Conservation (phyloP, 2,113 vertebrate species). For the Thinocorus orbignyianus region DNA sequence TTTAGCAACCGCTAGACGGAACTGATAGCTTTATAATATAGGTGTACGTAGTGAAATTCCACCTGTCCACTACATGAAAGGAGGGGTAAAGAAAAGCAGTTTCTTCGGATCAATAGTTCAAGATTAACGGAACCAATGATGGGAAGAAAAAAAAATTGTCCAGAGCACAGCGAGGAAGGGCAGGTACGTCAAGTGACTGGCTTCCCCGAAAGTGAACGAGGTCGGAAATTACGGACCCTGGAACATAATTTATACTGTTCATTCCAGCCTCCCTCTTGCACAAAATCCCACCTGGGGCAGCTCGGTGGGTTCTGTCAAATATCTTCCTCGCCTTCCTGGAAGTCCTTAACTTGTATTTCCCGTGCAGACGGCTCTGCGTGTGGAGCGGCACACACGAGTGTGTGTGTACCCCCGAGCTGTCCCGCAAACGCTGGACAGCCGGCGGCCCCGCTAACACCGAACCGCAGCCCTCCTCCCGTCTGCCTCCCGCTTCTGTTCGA, state of each 20-base stretch:
- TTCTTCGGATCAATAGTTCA: background rate
- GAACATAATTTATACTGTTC: background rate
- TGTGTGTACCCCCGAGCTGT: background rate
- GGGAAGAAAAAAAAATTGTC: background rate
- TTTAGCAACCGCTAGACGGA: background rate
- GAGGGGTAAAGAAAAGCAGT: background rate
- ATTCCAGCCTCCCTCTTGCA: background rate
- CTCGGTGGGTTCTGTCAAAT: background rate
- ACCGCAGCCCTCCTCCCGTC: background rate
- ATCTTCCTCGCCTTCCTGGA: background rate
- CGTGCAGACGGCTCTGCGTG: background rate
- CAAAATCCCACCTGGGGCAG: background rate
- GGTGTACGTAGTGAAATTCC: background rate
- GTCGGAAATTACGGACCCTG: rapidly evolving
- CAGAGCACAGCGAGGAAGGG: rapidly evolving
- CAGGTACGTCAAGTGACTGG: background rate
- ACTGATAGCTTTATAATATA: constrained; percentile 9
- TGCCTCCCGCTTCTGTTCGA: background rate
- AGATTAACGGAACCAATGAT: background rate
- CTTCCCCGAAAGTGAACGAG: background rate
- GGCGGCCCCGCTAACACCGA: background rate
- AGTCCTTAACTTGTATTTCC: background rate
- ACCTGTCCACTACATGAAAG: background rate
- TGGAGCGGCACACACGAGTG: background rate
- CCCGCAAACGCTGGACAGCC: background rate